A percentile compares a stretch with the other conserved stretches of the same genome.
Conservation (phyloP, 1,140 invertebrate genomes). For the Scylla paramamosain region DNA sequence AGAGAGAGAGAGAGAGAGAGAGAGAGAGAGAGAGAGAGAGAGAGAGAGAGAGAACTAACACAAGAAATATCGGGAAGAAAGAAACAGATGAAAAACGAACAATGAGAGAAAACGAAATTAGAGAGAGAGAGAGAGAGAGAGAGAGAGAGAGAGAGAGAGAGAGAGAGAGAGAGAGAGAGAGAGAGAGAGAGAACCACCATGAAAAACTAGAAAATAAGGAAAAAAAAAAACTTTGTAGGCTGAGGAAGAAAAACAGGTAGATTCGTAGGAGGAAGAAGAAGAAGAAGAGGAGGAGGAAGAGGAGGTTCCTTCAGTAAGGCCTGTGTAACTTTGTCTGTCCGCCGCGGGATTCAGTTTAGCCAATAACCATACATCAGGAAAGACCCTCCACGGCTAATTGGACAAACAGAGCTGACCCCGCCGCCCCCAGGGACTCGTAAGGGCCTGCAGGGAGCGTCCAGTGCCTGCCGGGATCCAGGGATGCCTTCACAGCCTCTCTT, state of each 20-base stretch:
- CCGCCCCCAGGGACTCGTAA: not conserved
- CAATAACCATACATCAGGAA: not conserved
- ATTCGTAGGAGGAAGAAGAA: not conserved
- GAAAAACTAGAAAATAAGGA: too few species aligned
- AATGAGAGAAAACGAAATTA: too few species aligned
- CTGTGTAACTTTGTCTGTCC: not conserved
- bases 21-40: too few species aligned
- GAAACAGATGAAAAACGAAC: too few species aligned
- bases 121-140: too few species aligned
- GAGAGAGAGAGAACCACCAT: not conserved
- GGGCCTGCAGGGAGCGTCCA: not conserved
- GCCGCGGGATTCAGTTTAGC: constrained; percentile 17
- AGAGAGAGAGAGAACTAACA: too few species aligned
- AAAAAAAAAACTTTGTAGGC: not conserved
- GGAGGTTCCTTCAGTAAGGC: not conserved
- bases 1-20: too few species aligned
- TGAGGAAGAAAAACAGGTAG: not conserved
- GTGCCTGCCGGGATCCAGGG: not conserved
- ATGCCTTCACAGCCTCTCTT: not conserved
- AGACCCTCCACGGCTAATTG: not conserved
- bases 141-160: too few species aligned
- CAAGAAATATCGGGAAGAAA: too few species aligned
- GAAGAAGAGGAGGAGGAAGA: not conserved
- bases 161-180: not conserved
- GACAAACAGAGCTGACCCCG: not conserved